Evolutionary conservation across 2,797 vertebrate species (phyloP).

Genomic region (Rhyacichthys aspro): DNA sequence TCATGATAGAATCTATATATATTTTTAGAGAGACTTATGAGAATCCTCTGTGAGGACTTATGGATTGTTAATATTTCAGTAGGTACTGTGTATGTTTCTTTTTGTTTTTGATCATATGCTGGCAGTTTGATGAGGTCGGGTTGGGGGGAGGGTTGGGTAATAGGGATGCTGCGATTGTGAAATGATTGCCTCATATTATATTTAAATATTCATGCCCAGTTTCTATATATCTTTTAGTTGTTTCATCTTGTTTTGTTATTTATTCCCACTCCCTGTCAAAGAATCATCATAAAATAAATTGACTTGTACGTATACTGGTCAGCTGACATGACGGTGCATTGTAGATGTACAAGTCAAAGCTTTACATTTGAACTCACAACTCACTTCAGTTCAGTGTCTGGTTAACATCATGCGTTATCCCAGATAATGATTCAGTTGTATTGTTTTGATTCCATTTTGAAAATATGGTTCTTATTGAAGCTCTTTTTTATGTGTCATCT

Average conservation of each 20-base stretch:
- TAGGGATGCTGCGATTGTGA: constrained; percentile 5
- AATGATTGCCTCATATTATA: constrained; percentile 7
- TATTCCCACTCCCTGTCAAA: constrained; percentile 2
- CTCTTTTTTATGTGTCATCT: constrained; percentile 32
- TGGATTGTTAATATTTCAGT: constrained; percentile 94
- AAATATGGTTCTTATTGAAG: constrained; percentile 45
- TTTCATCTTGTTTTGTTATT: constrained; percentile 8
- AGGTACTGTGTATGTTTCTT: constrained; percentile 95
- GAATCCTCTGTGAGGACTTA: constrained; percentile 98
- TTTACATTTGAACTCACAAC: constrained; percentile 62
- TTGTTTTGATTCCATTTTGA: constrained; percentile 24
- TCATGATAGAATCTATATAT: constrained; percentile 82
- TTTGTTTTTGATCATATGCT: constrained; percentile 76
- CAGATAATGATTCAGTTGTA: constrained; percentile 4
- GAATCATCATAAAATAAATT: background rate
- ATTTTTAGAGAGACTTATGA: constrained; percentile 84
- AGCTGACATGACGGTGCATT: background rate
- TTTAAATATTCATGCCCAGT: constrained; percentile 6
- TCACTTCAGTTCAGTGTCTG: constrained; percentile 62
- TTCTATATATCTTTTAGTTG: constrained; percentile 4
- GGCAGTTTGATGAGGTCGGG: constrained; percentile 58
- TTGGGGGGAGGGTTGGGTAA: constrained; percentile 66
- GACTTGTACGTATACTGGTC: background rate
- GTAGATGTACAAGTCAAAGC: constrained; percentile 54
- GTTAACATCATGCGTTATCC: constrained; percentile 43